These are phyloP conservation scores for Archips crataeganus DNA, from an alignment of 2,888 invertebrate genomes.

Conservation along the genomic window DNA sequence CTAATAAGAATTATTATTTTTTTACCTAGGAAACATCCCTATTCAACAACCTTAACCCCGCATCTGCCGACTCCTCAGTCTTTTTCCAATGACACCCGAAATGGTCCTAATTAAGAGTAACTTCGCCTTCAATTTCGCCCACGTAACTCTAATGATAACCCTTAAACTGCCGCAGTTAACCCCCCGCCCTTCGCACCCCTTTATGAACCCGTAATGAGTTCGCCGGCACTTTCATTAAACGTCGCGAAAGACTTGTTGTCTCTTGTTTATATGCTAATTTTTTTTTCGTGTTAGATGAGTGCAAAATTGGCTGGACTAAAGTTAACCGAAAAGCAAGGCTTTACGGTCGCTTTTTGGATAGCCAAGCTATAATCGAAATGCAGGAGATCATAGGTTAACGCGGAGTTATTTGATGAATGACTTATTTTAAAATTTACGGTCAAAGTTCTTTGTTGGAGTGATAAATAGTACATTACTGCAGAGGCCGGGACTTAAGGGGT, in stretches of 20 bases:
- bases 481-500: too few relatives aligned
- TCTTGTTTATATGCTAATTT: slow-evolving; percentile 76
- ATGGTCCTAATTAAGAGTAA: slow-evolving; percentile 19
- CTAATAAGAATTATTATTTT: too few relatives aligned
- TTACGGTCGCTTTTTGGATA: background rate
- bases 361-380: slow-evolving; percentile 22
- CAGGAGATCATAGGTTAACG: slow-evolving; percentile 28
- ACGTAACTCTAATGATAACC: slow-evolving; percentile 26
- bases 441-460: slow-evolving; percentile 20
- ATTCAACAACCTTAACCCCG: too few relatives aligned
- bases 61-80: background rate
- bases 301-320: slow-evolving; percentile 6
- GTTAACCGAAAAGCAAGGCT: background rate
- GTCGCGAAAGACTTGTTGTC: slow-evolving; percentile 54
- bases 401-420: slow-evolving; percentile 35
- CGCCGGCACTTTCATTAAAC: slow-evolving; percentile 64
- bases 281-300: slow-evolving; percentile 53
- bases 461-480: too few relatives aligned
- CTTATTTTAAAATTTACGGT: slow-evolving; percentile 36
- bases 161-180: slow-evolving; percentile 7
- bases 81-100: background rate
- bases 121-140: slow-evolving; percentile 8
- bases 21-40: too few relatives aligned
- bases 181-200: slow-evolving; percentile 33
- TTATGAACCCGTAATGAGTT: slow-evolving; percentile 59